phyloP scores from a whole-genome alignment of 2,888 invertebrate genomes.

The Masnerella sp. region DNA sequence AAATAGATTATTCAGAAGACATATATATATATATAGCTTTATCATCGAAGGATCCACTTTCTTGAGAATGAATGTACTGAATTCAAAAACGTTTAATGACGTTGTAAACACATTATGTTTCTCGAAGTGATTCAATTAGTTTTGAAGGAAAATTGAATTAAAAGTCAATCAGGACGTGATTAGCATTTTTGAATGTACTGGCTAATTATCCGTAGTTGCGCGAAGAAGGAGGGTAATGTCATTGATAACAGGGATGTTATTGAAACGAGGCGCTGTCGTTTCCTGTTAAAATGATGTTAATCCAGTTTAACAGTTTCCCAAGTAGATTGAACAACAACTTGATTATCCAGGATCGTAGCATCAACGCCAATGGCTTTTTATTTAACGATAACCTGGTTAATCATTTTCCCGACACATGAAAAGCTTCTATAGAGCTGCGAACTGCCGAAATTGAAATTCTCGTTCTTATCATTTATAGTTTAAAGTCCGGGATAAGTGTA shows the following conservation, averaged over 20 bases:
- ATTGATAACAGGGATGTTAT: conserved; percentile 32
- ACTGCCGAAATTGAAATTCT: conserved; percentile 1
- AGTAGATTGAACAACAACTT: conserved; percentile 70
- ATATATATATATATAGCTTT: too few relatives aligned
- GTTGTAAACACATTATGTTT: not conserved
- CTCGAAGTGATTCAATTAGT: not conserved
- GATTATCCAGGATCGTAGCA: conserved; percentile 63
- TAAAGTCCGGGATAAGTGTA: not conserved
- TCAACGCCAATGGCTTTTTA: conserved; percentile 33
- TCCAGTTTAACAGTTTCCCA: conserved; percentile 62
- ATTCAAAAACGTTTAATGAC: too few relatives aligned
- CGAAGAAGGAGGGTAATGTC: not conserved
- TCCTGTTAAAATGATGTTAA: conserved; percentile 52
- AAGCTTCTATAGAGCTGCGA: conserved; percentile 2
- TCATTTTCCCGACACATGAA: conserved; percentile 3
- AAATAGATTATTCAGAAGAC: too few relatives aligned
- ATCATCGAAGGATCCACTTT: too few relatives aligned
- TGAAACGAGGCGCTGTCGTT: conserved; percentile 41
- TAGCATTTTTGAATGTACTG: conserved; percentile 20
- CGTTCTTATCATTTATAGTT: not conserved
- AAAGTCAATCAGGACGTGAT: conserved; percentile 22
- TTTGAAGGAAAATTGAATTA: conserved; percentile 5
- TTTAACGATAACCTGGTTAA: conserved; percentile 33
- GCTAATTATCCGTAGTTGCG: conserved; percentile 7
- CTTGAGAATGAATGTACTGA: too few relatives aligned